These are phyloP conservation scores for Rhingia campestris DNA, from an alignment of 2,888 invertebrate genomes.

Conservation along the genomic window DNA sequence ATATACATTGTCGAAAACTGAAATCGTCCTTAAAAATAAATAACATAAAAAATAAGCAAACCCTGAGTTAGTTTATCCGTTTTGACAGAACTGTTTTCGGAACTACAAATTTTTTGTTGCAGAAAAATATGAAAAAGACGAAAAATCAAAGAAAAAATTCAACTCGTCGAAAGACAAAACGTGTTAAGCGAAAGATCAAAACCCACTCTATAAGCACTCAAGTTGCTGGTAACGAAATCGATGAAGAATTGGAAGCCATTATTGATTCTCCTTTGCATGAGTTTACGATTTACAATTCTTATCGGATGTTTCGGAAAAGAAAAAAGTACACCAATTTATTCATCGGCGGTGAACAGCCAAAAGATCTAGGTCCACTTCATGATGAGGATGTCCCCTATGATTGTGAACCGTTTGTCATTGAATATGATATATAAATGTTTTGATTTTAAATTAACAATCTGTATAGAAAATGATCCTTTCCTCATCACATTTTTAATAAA, in stretches of 20 bases:
- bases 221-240: conserved; percentile 54
- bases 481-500: no score
- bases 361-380: not conserved
- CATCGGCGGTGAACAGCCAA: conserved; percentile 12
- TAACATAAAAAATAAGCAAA: no score
- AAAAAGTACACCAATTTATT: conserved; percentile 26
- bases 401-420: conserved; percentile 27
- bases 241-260: conserved; percentile 31
- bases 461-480: no score
- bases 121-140: conserved; percentile 8
- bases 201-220: conserved; percentile 32
- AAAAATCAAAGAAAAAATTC: conserved; percentile 31
- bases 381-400: conserved; percentile 14
- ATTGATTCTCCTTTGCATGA: conserved; percentile 3
- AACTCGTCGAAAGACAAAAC: conserved; percentile 23
- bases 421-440: not conserved
- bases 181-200: not conserved
- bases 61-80: no score
- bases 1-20: no score
- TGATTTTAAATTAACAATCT: not conserved
- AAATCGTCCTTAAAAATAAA: no score
- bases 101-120: conserved; percentile 15
- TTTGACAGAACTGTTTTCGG: no score
- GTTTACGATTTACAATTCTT: conserved; percentile 24
- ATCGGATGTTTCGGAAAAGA: conserved; percentile 40